A percentile compares a stretch with the other conserved stretches of the same genome.
Evolutionary conservation across 2,888 invertebrate species (phyloP).

Genomic region (Boloria selene): DNA sequence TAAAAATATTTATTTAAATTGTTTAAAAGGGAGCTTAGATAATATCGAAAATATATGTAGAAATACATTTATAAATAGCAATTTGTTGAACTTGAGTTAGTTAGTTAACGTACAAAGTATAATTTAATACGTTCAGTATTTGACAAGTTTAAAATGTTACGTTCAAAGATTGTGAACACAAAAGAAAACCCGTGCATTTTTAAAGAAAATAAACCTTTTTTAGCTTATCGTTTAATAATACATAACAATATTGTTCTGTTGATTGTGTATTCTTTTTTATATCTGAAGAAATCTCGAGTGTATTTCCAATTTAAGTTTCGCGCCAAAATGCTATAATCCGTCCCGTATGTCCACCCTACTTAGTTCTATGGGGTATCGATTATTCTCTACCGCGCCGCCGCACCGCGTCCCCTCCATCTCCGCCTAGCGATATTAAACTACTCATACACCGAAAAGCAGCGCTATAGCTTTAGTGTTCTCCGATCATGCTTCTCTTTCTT

Average conservation of each 20-base stretch:
- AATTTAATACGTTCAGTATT: too few relatives aligned
- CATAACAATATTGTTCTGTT: neutral
- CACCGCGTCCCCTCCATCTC: slow-evolving; percentile 48
- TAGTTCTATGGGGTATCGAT: slow-evolving; percentile 77
- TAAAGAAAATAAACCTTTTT: neutral
- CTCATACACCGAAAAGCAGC: neutral
- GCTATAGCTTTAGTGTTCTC: neutral
- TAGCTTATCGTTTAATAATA: slow-evolving; percentile 3
- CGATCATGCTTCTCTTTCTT: neutral
- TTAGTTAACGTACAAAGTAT: too few relatives aligned
- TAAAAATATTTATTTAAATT: too few relatives aligned
- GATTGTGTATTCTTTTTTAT: slow-evolving; percentile 8
- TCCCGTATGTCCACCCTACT: slow-evolving; percentile 72
- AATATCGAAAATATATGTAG: too few relatives aligned
- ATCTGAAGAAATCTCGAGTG: neutral
- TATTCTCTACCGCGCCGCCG: slow-evolving; percentile 52
- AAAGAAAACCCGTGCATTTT: too few relatives aligned
- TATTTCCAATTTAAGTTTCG: slow-evolving; percentile 45
- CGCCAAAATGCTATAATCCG: slow-evolving; percentile 62
- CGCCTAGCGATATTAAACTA: slow-evolving; percentile 28
- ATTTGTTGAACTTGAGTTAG: too few relatives aligned
- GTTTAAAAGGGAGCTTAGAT: too few relatives aligned
- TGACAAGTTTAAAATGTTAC: too few relatives aligned
- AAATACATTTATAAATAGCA: too few relatives aligned
- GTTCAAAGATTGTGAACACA: too few relatives aligned